phyloP scores from a whole-genome alignment of 2,113 vertebrate genomes.

The Hippopotamus amphibius region DNA sequence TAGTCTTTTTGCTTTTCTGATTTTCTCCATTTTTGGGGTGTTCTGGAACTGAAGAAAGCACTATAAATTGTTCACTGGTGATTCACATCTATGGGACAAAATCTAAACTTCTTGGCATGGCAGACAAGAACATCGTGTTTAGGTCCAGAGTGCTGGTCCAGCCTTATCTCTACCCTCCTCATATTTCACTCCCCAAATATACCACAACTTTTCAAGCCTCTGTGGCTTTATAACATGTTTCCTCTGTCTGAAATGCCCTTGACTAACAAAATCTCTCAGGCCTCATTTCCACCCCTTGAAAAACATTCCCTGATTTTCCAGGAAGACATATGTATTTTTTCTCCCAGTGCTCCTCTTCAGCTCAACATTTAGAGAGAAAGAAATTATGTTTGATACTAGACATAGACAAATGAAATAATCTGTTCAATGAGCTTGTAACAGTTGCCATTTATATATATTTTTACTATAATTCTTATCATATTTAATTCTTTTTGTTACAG shows the following conservation, averaged over 20 bases:
- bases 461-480: neutral
- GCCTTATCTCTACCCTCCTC: neutral
- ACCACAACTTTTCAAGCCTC: neutral
- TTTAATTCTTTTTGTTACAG: neutral
- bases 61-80: neutral
- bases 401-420: neutral
- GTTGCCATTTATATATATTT: neutral
- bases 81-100: neutral
- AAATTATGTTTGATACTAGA: neutral
- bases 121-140: neutral
- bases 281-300: neutral
- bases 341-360: neutral
- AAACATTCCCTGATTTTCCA: neutral
- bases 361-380: neutral
- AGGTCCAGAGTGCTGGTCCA: neutral
- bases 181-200: neutral
- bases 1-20: neutral
- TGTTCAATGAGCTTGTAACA: neutral
- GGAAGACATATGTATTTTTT: neutral
- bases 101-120: neutral
- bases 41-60: neutral
- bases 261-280: slow-evolving; percentile 22
- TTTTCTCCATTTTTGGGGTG: slow-evolving; percentile 45
- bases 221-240: neutral
- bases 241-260: neutral